These are phyloP conservation scores for Anagrus nilaparvatae DNA, from an alignment of 1,140 invertebrate genomes.

Conservation along the genomic window DNA sequence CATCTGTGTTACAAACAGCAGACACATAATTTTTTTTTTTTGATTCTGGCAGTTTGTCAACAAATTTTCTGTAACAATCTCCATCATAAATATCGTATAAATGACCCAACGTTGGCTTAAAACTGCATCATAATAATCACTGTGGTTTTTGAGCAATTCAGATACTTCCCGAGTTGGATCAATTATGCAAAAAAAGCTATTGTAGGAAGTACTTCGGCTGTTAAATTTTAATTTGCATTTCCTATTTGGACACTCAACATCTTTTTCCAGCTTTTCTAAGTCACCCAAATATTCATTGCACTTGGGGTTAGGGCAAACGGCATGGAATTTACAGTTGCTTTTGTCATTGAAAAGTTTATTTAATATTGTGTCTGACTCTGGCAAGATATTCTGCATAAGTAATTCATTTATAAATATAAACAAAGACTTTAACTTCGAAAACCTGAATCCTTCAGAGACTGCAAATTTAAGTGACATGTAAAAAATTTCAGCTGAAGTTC, in stretches of 20 bases:
- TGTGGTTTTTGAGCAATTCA: slow-evolving; percentile 3
- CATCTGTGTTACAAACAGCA: slow-evolving; percentile 9
- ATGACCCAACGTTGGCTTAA: background rate
- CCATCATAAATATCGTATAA: slow-evolving; percentile 11
- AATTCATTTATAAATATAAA: no score
- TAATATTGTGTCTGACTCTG: no score
- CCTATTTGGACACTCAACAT: background rate
- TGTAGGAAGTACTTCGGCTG: slow-evolving; percentile 4
- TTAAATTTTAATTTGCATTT: slow-evolving; percentile 10
- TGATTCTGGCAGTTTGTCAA: background rate
- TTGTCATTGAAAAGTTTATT: no score
- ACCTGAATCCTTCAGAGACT: no score
- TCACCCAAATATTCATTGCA: slow-evolving; percentile 8
- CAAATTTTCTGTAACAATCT: slow-evolving; percentile 4
- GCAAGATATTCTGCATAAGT: no score
- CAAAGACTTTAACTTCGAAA: no score
- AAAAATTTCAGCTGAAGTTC: no score
- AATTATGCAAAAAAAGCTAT: slow-evolving; percentile 13
- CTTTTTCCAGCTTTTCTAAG: background rate
- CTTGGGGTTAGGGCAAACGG: no score
- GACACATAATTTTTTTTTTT: slow-evolving; percentile 6
- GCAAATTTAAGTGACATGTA: no score
- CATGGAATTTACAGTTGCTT: no score
- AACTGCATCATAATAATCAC: slow-evolving; percentile 8
- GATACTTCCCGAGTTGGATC: slow-evolving; percentile 5